Percentiles rank a stretch among this genome's conserved stretches.
phyloP scores from a whole-genome alignment of 2,888 invertebrate species.

The Smittia aterrima region DNA sequence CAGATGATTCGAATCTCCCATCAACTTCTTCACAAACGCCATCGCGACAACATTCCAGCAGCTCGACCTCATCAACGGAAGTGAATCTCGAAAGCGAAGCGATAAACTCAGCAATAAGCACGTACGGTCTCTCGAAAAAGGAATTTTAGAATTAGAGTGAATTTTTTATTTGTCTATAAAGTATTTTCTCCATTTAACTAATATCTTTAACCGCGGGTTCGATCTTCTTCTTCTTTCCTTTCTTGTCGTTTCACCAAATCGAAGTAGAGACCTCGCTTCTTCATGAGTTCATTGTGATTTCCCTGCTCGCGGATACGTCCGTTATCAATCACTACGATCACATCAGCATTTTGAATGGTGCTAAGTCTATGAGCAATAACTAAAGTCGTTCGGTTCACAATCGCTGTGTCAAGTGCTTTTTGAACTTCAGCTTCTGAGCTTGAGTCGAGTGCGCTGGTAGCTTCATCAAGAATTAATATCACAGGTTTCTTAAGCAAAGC shows the following conservation, averaged over 20 bases:
- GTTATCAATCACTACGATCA: constrained; percentile 84
- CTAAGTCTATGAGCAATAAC: constrained; percentile 93
- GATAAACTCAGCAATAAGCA: neutral
- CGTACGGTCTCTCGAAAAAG: neutral
- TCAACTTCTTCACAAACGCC: neutral
- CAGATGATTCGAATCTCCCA: neutral
- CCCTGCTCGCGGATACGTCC: constrained; percentile 81
- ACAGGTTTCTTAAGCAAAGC: constrained; percentile 89
- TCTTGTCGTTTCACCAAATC: constrained; percentile 77
- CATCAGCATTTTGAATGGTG: constrained; percentile 85
- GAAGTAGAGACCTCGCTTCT: constrained; percentile 79
- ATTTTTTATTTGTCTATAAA: constrained; percentile 4
- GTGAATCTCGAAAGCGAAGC: neutral
- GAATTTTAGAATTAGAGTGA: neutral
- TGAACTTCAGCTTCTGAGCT: constrained; percentile 91
- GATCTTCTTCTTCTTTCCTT: constrained; percentile 50
- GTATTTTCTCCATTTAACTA: neutral
- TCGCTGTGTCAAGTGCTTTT: constrained; percentile 78
- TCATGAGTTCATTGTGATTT: constrained; percentile 74
- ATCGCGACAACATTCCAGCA: neutral
- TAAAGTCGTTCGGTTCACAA: constrained; percentile 84
- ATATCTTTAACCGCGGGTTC: constrained; percentile 16
- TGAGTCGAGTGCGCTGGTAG: constrained; percentile 91
- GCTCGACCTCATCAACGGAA: neutral
- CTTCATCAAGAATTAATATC: constrained; percentile 87